Conservation (phyloP, 2,888 invertebrate genomes). For the Plagodis dolabraria region DNA sequence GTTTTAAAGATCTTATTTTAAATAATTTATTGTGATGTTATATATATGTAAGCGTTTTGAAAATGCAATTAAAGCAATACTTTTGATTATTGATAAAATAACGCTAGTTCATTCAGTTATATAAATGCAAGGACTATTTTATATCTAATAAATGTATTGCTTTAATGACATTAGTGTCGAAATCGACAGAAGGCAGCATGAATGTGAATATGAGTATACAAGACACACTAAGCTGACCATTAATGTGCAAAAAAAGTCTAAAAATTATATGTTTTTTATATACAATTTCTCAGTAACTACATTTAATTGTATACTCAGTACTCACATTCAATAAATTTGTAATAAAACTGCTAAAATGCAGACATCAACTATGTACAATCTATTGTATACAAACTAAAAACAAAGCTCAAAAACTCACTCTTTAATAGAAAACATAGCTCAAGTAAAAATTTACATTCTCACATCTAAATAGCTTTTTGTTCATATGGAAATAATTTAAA, state of each 20-base stretch:
- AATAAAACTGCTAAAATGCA: conserved; percentile 47
- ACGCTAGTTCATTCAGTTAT: conserved; percentile 21
- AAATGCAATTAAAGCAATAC: conserved; percentile 52
- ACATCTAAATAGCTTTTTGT: conserved; percentile 50
- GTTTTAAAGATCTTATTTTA: conserved; percentile 20
- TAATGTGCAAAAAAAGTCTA: too few species aligned
- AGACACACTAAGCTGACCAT: not conserved
- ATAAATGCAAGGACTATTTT: conserved; percentile 42
- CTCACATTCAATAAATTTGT: conserved; percentile 13
- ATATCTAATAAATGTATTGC: conserved; percentile 42
- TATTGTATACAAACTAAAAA: conserved; percentile 52
- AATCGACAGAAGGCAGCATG: not conserved
- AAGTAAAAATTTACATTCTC: conserved; percentile 49
- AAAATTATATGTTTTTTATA: too few species aligned
- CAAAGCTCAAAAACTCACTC: conserved; percentile 45
- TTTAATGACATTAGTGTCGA: conserved; percentile 28
- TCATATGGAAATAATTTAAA: conserved; percentile 65
- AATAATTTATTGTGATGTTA: conserved; percentile 47
- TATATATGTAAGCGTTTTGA: conserved; percentile 43
- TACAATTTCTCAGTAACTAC: not conserved
- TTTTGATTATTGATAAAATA: conserved; percentile 7
- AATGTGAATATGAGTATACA: not conserved
- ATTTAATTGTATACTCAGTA: conserved; percentile 1
- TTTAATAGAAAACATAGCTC: conserved; percentile 41
- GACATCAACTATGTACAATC: conserved; percentile 52